Percentiles rank a stretch among this genome's conserved stretches.
phyloP scores from a whole-genome alignment of 1,140 invertebrate species.

The Neodiprion fabricii region DNA sequence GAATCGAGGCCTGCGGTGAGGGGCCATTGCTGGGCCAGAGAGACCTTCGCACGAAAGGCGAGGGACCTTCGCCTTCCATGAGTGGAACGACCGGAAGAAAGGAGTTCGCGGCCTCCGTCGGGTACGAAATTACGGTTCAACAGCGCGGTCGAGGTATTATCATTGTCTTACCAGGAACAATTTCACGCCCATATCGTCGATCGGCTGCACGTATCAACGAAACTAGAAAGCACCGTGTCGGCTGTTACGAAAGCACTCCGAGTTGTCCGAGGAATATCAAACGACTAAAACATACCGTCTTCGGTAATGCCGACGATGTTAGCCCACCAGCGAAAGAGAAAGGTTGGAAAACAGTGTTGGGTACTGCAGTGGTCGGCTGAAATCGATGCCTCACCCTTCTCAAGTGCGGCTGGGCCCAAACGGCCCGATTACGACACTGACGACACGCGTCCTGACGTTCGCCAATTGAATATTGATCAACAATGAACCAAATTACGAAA shows the following conservation, averaged over 20 bases:
- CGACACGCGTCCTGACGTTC: background rate
- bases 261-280: background rate
- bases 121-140: background rate
- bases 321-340: background rate
- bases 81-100: background rate
- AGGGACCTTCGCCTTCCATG: background rate
- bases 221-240: background rate
- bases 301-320: background rate
- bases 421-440: background rate
- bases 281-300: background rate
- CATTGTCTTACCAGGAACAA: constrained; percentile 8
- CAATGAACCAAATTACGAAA: background rate
- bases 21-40: no score
- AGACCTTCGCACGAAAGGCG: background rate
- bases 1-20: no score
- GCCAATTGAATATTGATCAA: background rate
- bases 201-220: background rate
- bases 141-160: no score
- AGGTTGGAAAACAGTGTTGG: background rate
- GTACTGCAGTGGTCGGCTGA: background rate
- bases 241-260: background rate
- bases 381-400: background rate
- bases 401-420: background rate
- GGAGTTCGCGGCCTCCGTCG: background rate
- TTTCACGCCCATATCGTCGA: constrained; percentile 1